Percentiles rank a stretch among this genome's conserved stretches.
phyloP scores from a whole-genome alignment of 2,113 vertebrate species.

The Oenanthe oenanthe region DNA sequence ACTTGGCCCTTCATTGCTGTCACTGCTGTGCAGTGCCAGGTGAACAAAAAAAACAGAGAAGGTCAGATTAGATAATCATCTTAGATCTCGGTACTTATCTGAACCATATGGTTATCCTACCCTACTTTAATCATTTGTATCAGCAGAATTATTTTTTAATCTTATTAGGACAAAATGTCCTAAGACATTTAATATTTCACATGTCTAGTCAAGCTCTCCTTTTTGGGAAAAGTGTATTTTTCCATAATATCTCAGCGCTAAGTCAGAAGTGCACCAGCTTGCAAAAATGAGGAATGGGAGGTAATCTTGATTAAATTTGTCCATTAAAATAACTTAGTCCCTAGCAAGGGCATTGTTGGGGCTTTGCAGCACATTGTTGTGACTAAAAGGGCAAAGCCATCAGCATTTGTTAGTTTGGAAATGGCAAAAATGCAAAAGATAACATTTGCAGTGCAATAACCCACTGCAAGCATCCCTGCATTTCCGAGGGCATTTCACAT shows the following conservation, averaged over 20 bases:
- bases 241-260: not conserved
- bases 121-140: not conserved
- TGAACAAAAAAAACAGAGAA: not conserved
- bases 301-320: not conserved
- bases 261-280: not conserved
- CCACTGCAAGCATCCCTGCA: not conserved
- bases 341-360: not conserved
- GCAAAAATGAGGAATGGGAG: not conserved
- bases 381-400: not conserved
- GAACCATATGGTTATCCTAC: not conserved
- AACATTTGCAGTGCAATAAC: not conserved
- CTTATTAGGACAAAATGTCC: not conserved
- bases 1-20: not conserved
- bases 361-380: not conserved
- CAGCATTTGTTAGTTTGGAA: not conserved
- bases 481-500: not conserved
- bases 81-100: not conserved
- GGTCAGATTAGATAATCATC: not conserved
- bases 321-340: not conserved
- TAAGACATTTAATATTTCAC: not conserved
- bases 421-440: not conserved
- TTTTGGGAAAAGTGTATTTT: not conserved
- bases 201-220: not conserved
- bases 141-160: slow-evolving; percentile 23
- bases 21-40: not conserved